A percentile compares a stretch with the other conserved stretches of the same genome.
Evolutionary conservation across 2,113 vertebrate species (phyloP).

Genomic region (Heloderma charlesbogerti): DNA sequence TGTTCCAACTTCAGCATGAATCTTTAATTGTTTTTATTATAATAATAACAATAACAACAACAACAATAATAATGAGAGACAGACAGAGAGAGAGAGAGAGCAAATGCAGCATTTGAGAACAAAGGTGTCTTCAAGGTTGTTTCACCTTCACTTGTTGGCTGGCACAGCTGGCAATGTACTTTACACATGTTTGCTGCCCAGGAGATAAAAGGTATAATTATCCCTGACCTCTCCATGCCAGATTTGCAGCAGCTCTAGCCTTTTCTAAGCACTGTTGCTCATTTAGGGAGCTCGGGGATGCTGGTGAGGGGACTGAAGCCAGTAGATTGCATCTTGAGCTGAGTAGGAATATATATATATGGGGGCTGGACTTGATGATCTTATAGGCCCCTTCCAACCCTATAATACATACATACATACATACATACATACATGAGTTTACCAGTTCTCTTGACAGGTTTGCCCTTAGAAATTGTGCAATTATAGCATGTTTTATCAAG

Average conservation of each 20-base stretch:
- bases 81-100: neutral
- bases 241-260: neutral
- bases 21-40: slow-evolving; percentile 66
- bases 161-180: neutral
- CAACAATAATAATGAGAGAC: neutral
- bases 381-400: too few species aligned
- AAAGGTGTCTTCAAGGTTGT: fast-evolving
- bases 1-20: slow-evolving; percentile 65
- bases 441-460: neutral
- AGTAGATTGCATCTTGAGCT: too few species aligned
- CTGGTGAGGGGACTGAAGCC: too few species aligned
- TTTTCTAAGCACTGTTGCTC: neutral
- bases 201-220: neutral
- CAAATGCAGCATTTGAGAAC: neutral
- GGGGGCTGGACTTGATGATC: too few species aligned
- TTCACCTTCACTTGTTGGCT: neutral
- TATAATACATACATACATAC: too few species aligned
- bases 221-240: neutral
- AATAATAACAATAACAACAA: too few species aligned
- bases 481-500: neutral
- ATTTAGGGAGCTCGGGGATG: too few species aligned
- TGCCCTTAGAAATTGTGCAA: neutral
- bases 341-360: too few species aligned
- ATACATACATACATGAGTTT: too few species aligned
- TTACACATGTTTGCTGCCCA: neutral